A percentile compares a stretch with the other conserved stretches of the same genome.
phyloP scores from a whole-genome alignment of 2,113 vertebrate species.

The Bolborhynchus lineola region DNA sequence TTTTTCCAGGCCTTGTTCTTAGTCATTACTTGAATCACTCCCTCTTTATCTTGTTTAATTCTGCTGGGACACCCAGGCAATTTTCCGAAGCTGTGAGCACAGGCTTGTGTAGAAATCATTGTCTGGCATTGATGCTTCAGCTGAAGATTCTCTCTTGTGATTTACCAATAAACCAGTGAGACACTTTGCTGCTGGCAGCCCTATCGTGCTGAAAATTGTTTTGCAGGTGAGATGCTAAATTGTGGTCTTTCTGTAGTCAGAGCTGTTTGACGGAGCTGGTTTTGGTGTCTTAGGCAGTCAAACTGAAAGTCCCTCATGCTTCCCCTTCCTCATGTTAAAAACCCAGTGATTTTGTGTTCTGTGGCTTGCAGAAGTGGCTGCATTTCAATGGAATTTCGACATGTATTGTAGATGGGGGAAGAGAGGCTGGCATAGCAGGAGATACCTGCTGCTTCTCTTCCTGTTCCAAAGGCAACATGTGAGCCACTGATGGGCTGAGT shows the following conservation, averaged over 20 bases:
- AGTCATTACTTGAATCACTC: background rate
- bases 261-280: background rate
- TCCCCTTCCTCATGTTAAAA: background rate
- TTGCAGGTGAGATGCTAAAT: background rate
- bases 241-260: background rate
- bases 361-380: background rate
- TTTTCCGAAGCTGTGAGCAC: constrained; percentile 13
- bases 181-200: background rate
- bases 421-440: background rate
- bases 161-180: background rate
- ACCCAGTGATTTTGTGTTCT: background rate
- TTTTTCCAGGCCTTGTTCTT: background rate
- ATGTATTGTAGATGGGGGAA: too few relatives aligned
- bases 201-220: background rate
- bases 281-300: background rate
- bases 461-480: background rate
- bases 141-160: background rate
- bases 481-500: background rate
- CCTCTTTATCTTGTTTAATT: background rate
- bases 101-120: background rate
- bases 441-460: background rate
- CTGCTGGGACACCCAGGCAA: background rate
- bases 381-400: background rate
- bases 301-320: background rate
- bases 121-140: background rate